Evolutionary conservation across 2,797 vertebrate genomes (phyloP).

Genomic region (Nannoperca obscura): DNA sequence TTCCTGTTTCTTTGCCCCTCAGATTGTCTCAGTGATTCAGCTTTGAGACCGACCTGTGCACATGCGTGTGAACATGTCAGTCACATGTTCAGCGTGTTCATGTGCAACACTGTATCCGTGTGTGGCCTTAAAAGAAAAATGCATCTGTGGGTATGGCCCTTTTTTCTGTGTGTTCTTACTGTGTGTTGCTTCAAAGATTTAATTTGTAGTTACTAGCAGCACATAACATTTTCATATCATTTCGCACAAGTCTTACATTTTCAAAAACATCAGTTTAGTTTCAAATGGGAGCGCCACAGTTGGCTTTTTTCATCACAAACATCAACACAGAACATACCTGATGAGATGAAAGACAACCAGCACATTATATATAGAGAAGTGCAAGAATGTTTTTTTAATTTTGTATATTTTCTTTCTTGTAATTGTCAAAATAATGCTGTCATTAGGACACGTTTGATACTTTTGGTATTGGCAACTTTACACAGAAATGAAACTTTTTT

Average conservation of each 20-base stretch:
- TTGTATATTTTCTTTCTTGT: background rate
- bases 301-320: background rate
- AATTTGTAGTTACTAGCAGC: background rate
- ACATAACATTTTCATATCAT: background rate
- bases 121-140: constrained; percentile 1
- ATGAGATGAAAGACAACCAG: background rate
- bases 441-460: background rate
- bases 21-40: background rate
- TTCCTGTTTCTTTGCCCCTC: background rate
- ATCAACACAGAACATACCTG: background rate
- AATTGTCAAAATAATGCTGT: background rate
- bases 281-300: background rate
- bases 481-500: background rate
- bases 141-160: background rate
- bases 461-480: background rate
- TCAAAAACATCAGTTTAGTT: background rate
- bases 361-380: background rate
- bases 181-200: background rate
- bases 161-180: background rate
- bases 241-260: background rate
- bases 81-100: background rate
- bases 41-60: background rate
- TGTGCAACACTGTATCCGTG: background rate
- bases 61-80: background rate
- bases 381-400: background rate